These are phyloP conservation scores for Leguminivora glycinivorella DNA, from an alignment of 1,140 invertebrate species.

Conservation along the genomic window DNA sequence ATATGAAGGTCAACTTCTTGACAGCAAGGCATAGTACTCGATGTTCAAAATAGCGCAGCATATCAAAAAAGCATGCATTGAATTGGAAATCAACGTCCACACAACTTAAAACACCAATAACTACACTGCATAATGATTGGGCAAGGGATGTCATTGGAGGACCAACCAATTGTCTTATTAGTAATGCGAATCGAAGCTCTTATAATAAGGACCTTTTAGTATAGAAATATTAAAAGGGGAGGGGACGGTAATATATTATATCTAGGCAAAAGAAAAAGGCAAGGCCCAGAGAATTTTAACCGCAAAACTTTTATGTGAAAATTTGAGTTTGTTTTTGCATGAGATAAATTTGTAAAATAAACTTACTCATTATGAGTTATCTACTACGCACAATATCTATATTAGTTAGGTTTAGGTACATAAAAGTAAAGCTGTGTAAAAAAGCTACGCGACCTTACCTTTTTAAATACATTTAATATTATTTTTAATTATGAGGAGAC, in stretches of 20 bases:
- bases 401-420: too few relatives aligned
- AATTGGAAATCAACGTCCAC: conserved; percentile 54
- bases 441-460: too few relatives aligned
- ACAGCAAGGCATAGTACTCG: conserved; percentile 83
- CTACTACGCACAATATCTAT: too few relatives aligned
- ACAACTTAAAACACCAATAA: conserved; percentile 45
- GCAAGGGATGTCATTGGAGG: conserved; percentile 8
- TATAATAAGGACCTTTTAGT: too few relatives aligned
- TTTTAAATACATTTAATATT: too few relatives aligned
- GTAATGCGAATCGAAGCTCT: too few relatives aligned
- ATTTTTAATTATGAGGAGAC: too few relatives aligned
- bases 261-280: background rate
- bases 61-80: conserved; percentile 74
- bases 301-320: too few relatives aligned
- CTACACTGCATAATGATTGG: conserved; percentile 28
- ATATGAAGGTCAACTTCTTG: conserved; percentile 96
- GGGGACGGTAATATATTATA: background rate
- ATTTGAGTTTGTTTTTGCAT: background rate
- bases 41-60: conserved; percentile 74
- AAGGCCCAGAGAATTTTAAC: too few relatives aligned
- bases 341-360: too few relatives aligned
- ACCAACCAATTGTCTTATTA: background rate
- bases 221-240: background rate
- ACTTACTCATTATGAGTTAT: too few relatives aligned
- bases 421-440: too few relatives aligned